These are phyloP conservation scores for Panonychus citri DNA, from an alignment of 1,140 invertebrate genomes.

Conservation along the genomic window DNA sequence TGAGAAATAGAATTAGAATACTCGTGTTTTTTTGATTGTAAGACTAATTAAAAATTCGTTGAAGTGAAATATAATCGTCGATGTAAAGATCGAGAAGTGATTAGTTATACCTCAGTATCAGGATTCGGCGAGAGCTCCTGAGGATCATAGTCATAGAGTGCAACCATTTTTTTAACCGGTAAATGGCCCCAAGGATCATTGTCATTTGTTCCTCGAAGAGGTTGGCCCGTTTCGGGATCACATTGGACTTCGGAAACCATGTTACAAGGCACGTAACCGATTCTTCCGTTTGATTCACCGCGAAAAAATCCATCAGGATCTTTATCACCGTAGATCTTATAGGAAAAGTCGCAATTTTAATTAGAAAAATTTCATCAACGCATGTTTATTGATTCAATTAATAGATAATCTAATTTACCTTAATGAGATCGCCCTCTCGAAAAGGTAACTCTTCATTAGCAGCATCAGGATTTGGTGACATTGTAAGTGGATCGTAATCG, in stretches of 20 bases:
- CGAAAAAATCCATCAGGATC: slow-evolving; percentile 96
- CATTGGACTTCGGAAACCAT: slow-evolving; percentile 85
- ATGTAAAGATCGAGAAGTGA: too few relatives aligned
- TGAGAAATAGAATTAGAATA: too few relatives aligned
- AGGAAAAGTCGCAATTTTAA: not conserved
- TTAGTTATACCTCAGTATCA: slow-evolving; percentile 58
- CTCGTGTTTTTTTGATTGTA: too few relatives aligned
- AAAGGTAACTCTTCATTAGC: slow-evolving; percentile 92
- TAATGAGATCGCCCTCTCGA: slow-evolving; percentile 84
- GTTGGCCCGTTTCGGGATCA: slow-evolving; percentile 24
- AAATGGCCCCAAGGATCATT: slow-evolving; percentile 7
- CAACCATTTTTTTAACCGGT: slow-evolving; percentile 61
- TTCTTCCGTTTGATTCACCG: slow-evolving; percentile 66
- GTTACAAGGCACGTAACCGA: slow-evolving; percentile 88
- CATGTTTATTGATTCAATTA: not conserved
- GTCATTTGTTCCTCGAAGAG: not conserved
- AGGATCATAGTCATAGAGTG: slow-evolving; percentile 91
- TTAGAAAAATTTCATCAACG: not conserved
- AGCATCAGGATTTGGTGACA: slow-evolving; percentile 95
- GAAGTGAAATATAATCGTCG: too few relatives aligned
- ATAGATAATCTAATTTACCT: slow-evolving; percentile 32
- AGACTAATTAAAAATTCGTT: too few relatives aligned
- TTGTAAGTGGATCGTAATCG: slow-evolving; percentile 85
- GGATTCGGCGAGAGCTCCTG: slow-evolving; percentile 90
- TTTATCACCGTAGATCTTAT: slow-evolving; percentile 74